Evolutionary conservation across 2,888 invertebrate species (phyloP), one percentile per base, ranked within the genome.

Genomic region (Eupelmus urozonus): DNA sequence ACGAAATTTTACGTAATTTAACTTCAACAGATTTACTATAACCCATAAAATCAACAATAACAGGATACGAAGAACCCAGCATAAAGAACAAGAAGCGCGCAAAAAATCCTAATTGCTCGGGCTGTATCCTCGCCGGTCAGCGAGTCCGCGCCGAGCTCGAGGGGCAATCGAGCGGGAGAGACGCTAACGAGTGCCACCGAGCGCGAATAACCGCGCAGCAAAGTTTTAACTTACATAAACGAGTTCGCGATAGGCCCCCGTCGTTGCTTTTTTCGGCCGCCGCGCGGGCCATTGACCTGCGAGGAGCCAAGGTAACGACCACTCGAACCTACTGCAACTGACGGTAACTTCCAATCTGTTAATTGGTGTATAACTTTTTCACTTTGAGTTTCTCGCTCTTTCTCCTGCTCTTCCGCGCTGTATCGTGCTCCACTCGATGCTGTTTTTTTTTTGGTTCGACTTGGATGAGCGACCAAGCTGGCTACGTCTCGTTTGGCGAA

Each of bases 361-460:
- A 88, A 88, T 88, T 88, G 86, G 85, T 86, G 83, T 83, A 84
- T 83, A 85, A 86, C 85, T 87, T 87, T 84, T 83, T 82, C 71
- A 77, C 82, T 83, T 79, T 78, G 73, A 23, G 7, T 27, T 16
- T 2, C 13, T 49, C 49, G 45, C 23, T 45, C n/a, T 62, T 42
- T 20, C 16, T 40, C 40, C 16, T 27, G 4, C 27, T 18, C 27
- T 18, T 9, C 34, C 34, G 3, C 34, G 3, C 34, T 34, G 3
- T 34, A 3, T 34, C 34, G 3, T 9, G 34, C 9, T n/a, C n/a
- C n/a, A n/a, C n/a, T n/a, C n/a, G n/a, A n/a, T n/a, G n/a, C 9
- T 34, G 3, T 34, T 34, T 34, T 34, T 34, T 34, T 34, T 34
- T 34, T 34, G 34, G 34, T 20, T 25, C 3, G 29, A n/a, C n/a